phyloP scores from a whole-genome alignment of 2,888 invertebrate species.

The Biston betularia region DNA sequence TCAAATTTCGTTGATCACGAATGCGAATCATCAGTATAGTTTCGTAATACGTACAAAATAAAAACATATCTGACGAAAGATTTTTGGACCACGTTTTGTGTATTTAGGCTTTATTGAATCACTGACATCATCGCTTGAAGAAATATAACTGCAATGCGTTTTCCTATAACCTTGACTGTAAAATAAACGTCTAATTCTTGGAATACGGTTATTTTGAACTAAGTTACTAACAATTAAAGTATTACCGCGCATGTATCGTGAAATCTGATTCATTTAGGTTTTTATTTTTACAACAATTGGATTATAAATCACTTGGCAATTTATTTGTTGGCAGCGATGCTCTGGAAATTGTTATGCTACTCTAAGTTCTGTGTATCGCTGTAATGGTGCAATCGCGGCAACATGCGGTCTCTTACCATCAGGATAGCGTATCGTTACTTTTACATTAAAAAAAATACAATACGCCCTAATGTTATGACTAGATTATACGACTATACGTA shows the following conservation, averaged over 20 bases:
- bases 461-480: not conserved
- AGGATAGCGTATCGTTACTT: too few relatives aligned
- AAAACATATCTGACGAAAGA: not conserved
- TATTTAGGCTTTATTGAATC: slow-evolving; percentile 1
- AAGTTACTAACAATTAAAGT: not conserved
- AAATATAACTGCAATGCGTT: slow-evolving; percentile 4
- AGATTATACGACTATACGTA: too few relatives aligned
- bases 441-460: too few relatives aligned
- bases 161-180: slow-evolving; percentile 7
- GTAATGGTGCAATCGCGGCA: too few relatives aligned
- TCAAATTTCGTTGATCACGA: not conserved
- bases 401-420: too few relatives aligned
- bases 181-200: not conserved
- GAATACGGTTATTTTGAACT: slow-evolving; percentile 5
- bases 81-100: not conserved
- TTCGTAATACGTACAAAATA: not conserved
- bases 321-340: not conserved
- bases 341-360: not conserved
- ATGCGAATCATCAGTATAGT: not conserved
- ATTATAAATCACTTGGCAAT: not conserved
- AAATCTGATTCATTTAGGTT: not conserved
- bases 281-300: not conserved
- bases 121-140: slow-evolving; percentile 3
- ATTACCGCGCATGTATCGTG: not conserved
- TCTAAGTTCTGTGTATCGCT: not conserved